Conservation (phyloP, 2,888 invertebrate genomes). For the Eupithecia insigniata region DNA sequence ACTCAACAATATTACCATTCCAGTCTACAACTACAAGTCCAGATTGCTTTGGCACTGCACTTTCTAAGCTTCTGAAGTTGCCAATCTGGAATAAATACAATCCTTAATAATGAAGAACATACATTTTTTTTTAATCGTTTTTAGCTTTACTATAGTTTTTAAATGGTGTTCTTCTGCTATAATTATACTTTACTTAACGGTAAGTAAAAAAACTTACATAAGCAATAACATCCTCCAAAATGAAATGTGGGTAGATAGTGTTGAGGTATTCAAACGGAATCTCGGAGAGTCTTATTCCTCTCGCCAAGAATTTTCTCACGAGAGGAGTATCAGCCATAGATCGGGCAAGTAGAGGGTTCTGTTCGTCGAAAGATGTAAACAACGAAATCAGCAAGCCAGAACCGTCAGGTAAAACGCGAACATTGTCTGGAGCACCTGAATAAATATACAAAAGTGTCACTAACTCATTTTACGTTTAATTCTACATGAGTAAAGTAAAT, state of each 20-base stretch:
- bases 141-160: neutral
- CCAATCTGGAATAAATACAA: slow-evolving; percentile 83
- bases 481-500: neutral
- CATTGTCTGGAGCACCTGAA: slow-evolving; percentile 87
- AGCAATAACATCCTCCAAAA: slow-evolving; percentile 85
- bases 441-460: slow-evolving; percentile 6
- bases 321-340: slow-evolving; percentile 86
- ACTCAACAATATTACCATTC: slow-evolving; percentile 88
- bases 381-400: slow-evolving; percentile 88
- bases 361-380: slow-evolving; percentile 79
- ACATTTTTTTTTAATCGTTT: neutral
- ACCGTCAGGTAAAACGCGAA: slow-evolving; percentile 81
- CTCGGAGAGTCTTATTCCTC: slow-evolving; percentile 85
- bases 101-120: neutral
- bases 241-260: slow-evolving; percentile 86
- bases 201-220: slow-evolving; percentile 75
- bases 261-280: slow-evolving; percentile 86
- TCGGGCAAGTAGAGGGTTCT: slow-evolving; percentile 83
- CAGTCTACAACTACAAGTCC: slow-evolving; percentile 88
- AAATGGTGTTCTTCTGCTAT: neutral
- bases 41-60: slow-evolving; percentile 70
- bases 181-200: too few species aligned
- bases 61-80: slow-evolving; percentile 81
- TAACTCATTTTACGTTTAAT: slow-evolving; percentile 1
- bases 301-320: slow-evolving; percentile 86